Percentiles rank a stretch among this genome's conserved stretches.
Evolutionary conservation across 2,888 invertebrate genomes (phyloP).

Genomic region (Magallana nippona): DNA sequence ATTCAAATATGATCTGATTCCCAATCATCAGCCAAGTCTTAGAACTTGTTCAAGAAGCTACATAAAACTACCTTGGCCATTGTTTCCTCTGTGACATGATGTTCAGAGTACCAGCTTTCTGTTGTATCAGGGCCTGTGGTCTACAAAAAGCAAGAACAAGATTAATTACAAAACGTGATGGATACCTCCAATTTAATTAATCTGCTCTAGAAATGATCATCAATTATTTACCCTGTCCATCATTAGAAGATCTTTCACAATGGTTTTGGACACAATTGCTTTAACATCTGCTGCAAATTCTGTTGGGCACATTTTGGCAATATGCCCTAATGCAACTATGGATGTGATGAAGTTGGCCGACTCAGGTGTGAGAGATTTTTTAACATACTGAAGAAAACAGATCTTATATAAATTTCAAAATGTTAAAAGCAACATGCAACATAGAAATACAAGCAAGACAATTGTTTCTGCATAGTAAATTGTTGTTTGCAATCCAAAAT

Average conservation of each 20-base stretch:
- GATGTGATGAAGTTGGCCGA: slow-evolving; percentile 91
- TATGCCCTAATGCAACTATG: slow-evolving; percentile 95
- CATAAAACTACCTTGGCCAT: slow-evolving; percentile 84
- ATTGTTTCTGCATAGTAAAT: too few relatives aligned
- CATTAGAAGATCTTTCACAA: slow-evolving; percentile 96
- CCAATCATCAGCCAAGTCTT: too few relatives aligned
- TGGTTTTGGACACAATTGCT: slow-evolving; percentile 93
- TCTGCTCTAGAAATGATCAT: too few relatives aligned
- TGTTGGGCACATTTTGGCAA: slow-evolving; percentile 94
- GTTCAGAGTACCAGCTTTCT: slow-evolving; percentile 91
- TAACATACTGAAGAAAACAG: slow-evolving; percentile 75
- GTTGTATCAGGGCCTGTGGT: slow-evolving; percentile 73
- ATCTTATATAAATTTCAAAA: background rate
- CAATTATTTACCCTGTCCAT: slow-evolving; percentile 79
- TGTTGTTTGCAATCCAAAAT: slow-evolving; percentile 73
- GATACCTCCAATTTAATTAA: too few relatives aligned
- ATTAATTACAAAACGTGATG: background rate
- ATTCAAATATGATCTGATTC: too few relatives aligned
- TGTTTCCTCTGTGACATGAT: slow-evolving; percentile 93
- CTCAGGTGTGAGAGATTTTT: slow-evolving; percentile 83
- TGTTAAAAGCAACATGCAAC: background rate
- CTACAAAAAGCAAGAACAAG: slow-evolving; percentile 52
- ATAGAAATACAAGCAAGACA: too few relatives aligned
- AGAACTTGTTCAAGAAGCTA: too few relatives aligned
- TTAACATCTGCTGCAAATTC: slow-evolving; percentile 94